These are phyloP conservation scores for Marasmarcha lunaedactyla DNA, from an alignment of 2,888 invertebrate species.

Conservation along the genomic window DNA sequence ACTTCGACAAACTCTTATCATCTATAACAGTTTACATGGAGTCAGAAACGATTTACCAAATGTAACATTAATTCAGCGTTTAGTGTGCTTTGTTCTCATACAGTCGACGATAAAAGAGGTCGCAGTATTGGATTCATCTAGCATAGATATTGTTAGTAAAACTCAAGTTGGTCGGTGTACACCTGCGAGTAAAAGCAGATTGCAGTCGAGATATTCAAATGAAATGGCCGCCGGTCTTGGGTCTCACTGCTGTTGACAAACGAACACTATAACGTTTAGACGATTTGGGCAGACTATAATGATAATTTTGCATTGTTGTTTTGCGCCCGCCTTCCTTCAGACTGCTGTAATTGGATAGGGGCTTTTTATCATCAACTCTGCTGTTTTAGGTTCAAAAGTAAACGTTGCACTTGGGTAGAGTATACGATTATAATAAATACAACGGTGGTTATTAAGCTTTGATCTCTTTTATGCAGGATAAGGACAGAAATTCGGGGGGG, in stretches of 20 bases:
- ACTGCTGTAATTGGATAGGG: constrained; percentile 6
- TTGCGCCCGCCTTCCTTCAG: constrained; percentile 22
- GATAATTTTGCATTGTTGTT: constrained; percentile 31
- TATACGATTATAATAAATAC: no score
- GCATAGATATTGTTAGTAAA: not conserved
- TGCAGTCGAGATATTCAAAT: constrained; percentile 51
- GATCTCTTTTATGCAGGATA: constrained; percentile 74
- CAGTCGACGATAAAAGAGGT: constrained; percentile 2
- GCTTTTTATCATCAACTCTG: not conserved
- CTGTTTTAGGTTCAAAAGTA: not conserved
- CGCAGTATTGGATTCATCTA: not conserved
- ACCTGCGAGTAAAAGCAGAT: constrained; percentile 25
- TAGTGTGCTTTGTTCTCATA: constrained; percentile 42
- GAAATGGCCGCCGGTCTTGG: constrained; percentile 24
- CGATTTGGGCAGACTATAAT: constrained; percentile 35
- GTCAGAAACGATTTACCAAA: constrained; percentile 42
- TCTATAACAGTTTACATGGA: constrained; percentile 37
- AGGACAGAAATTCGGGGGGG: constrained; percentile 89
- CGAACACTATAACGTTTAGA: constrained; percentile 33
- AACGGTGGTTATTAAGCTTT: no score
- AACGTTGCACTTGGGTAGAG: no score
- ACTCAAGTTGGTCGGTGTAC: not conserved
- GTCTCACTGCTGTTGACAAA: constrained; percentile 37
- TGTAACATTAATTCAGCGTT: constrained; percentile 51
- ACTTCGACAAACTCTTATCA: constrained; percentile 45